Evolutionary conservation across 2,797 vertebrate genomes (phyloP), one percentile per base, ranked within the genome.

Genomic region (Poeciliopsis gracilis): DNA sequence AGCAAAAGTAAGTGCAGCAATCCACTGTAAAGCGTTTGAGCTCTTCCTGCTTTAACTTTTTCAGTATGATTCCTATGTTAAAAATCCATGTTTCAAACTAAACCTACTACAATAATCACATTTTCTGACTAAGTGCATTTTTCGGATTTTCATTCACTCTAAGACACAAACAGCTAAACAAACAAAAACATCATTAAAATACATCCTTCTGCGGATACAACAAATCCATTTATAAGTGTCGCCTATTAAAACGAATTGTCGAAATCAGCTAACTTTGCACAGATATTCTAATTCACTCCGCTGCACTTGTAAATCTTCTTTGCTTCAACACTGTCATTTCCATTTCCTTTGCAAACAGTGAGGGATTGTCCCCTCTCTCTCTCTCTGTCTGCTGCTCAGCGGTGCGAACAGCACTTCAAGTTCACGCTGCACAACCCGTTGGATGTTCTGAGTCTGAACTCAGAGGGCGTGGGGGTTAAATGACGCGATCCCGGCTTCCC

Each of bases 401-500:
- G 2, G 11, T 12, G 15, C 23, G 30, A 75, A 9, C 43, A 61
- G 30, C 46, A 2, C 41, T 20, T 33, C 8, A 45, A 5, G n/a
- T 72, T 72, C 70, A 13, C 61, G 28, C 82, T 81, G 6, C 45
- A 28, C 46, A 81, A 77, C 45, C 61, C 2, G 23, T 23, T 78
- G 0, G 69, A 72, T 4, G 45, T 13, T 41, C 46, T 74, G 77
- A 87, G 70, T 61, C 57, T 70, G 70, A 77, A 33, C 38, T 83
- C 80, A 84, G n/a, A 20, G 18, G 12, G 51, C 49, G 74, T 0
- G 49, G 49, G 2, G 71, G 74, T 82, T 76, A 85, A 79, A 87
- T 91, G 90, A 87, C 72, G 87, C 53, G 2, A 23, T 83, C 78
- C 33, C 55, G 3, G 57, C 71, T 90, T 90, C 86, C 87, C 77